These are phyloP conservation scores for Drosophila prostipennis DNA, from an alignment of 2,888 invertebrate species.

Conservation along the genomic window DNA sequence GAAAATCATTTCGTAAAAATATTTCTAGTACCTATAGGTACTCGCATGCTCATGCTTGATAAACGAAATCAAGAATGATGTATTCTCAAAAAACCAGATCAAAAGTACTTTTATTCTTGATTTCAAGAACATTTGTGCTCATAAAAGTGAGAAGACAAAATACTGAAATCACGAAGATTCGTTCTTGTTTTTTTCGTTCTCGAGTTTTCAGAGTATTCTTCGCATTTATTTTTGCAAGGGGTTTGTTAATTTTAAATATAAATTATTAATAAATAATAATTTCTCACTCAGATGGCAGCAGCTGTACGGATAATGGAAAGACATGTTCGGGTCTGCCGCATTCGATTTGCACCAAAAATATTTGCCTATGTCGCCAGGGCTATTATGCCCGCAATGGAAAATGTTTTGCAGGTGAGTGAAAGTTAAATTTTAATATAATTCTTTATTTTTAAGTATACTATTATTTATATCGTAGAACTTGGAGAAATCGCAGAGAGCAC, in stretches of 20 bases:
- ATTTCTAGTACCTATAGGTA: too few species aligned
- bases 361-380: conserved; percentile 81
- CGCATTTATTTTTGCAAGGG: too few species aligned
- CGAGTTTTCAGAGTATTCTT: too few species aligned
- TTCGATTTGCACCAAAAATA: conserved; percentile 80
- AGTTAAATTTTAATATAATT: too few species aligned
- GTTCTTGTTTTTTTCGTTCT: too few species aligned
- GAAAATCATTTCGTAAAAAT: not conserved
- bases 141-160: too few species aligned
- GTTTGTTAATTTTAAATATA: not conserved
- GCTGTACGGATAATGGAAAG: conserved; percentile 78
- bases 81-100: too few species aligned
- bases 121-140: too few species aligned
- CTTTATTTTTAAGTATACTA: not conserved
- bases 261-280: not conserved
- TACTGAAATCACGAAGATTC: too few species aligned
- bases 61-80: too few species aligned
- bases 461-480: conserved; percentile 66
- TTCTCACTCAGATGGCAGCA: conserved; percentile 72
- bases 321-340: conserved; percentile 79
- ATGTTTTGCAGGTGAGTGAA: conserved; percentile 81
- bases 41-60: too few species aligned
- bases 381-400: conserved; percentile 79
- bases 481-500: conserved; percentile 83
- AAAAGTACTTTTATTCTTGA: too few species aligned